phyloP scores from a whole-genome alignment of 2,888 invertebrate species.

The Thereva nobilitata region DNA sequence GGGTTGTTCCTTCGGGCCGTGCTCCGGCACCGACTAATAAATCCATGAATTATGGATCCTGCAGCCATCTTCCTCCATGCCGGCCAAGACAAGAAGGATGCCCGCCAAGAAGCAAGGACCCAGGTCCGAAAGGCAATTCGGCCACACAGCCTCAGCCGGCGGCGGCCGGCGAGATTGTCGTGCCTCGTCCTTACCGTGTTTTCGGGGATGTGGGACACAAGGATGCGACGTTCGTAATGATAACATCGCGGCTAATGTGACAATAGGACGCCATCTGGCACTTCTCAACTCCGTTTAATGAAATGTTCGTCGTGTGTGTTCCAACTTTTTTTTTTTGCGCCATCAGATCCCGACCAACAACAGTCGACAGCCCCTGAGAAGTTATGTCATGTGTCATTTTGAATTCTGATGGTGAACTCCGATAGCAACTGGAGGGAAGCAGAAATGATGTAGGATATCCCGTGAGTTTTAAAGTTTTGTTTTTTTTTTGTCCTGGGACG shows the following conservation, averaged over 20 bases:
- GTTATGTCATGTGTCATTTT: background rate
- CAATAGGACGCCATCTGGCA: conserved; percentile 28
- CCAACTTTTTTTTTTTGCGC: background rate
- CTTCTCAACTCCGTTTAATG: conserved; percentile 23
- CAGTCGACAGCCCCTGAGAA: no score
- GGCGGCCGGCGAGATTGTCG: conserved; percentile 14
- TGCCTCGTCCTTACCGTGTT: background rate
- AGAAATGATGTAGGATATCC: background rate
- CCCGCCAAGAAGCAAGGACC: background rate
- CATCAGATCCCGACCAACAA: background rate
- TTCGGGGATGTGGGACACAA: background rate
- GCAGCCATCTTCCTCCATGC: conserved; percentile 10
- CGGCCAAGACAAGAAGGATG: background rate
- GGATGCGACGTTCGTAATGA: conserved; percentile 25
- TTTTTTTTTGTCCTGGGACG: no score
- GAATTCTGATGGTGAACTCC: conserved; percentile 14
- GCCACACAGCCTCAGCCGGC: conserved; percentile 1
- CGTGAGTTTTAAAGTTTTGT: no score
- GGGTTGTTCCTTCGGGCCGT: background rate
- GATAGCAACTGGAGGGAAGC: conserved; percentile 7
- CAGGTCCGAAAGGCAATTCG: conserved; percentile 12
- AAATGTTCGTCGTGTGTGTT: conserved; percentile 7
- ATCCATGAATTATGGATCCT: conserved; percentile 33
- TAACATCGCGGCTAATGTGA: conserved; percentile 27
- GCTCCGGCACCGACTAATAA: conserved; percentile 21